A percentile compares a stretch with the other conserved stretches of the same genome.
Conservation (phyloP, 1,140 invertebrate genomes). For the Drosophila mayri region DNA sequence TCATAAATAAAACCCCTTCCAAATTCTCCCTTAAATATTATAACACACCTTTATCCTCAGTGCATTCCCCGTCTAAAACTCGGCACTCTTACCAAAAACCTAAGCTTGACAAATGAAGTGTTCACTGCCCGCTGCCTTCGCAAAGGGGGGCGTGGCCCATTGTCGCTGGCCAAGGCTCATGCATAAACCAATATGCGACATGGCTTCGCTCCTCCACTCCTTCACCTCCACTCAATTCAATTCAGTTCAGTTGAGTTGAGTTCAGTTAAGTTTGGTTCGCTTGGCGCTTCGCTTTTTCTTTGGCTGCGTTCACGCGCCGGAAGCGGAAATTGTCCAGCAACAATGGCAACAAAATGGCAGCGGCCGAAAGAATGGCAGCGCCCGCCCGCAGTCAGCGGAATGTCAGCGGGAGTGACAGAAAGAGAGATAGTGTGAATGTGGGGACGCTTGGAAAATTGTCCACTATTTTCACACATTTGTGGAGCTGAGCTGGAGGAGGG, state of each 20-base stretch:
- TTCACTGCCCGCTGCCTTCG: constrained; percentile 34
- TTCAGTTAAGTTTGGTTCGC: constrained; percentile 22
- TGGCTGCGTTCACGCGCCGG: constrained; percentile 72
- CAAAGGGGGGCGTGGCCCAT: constrained; percentile 14
- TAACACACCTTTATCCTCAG: background rate
- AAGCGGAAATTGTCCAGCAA: constrained; percentile 80
- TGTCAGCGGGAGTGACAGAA: constrained; percentile 7
- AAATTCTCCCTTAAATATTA: background rate
- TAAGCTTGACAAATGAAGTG: constrained; percentile 76
- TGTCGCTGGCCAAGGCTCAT: constrained; percentile 58
- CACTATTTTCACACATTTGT: constrained; percentile 80
- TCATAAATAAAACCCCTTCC: background rate
- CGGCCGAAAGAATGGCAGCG: constrained; percentile 58
- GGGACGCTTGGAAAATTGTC: constrained; percentile 50
- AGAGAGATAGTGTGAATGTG: constrained; percentile 14
- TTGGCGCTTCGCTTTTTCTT: constrained; percentile 30
- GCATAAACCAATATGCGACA: constrained; percentile 78
- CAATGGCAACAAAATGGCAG: constrained; percentile 76
- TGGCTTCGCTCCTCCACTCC: constrained; percentile 16
- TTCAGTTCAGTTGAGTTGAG: constrained; percentile 9
- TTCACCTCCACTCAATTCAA: background rate
- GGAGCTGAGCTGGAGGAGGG: constrained; percentile 27
- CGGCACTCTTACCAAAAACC: constrained; percentile 17
- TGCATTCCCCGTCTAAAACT: constrained; percentile 26
- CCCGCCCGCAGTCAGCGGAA: constrained; percentile 35